Base-by-base conservation (phyloP, 2,888 invertebrate genomes). In the Eupithecia pulchellata region DNA sequence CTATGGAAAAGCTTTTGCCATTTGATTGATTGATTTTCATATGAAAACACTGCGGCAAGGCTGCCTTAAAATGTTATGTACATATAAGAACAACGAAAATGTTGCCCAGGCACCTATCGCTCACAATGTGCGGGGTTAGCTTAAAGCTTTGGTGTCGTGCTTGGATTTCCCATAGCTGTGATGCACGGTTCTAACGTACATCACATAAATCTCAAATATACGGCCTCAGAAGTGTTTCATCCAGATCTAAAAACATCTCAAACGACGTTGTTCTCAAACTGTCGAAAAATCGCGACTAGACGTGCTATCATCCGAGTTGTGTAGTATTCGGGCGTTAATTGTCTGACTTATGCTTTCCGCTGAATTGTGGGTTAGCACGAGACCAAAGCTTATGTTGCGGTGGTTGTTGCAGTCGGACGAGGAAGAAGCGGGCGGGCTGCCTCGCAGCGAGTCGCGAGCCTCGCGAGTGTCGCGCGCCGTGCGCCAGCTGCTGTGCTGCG, bases 341-440 rank as follows among this genome's bases (percentile, higher is more conserved):
- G 8, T 42, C n/a, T 20, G 42, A 47, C 20, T n/a, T 47, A 47
- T n/a, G n/a, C n/a, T n/a, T n/a, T 5, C 25, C 11, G 13, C 11
- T 52, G 52, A 20, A 25, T 25, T 52, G 52, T 25, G 25, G 25
- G 20, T 25, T 52, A 52, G 2, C 25, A 57, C 6, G 57, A 29
- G 29, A 29, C 17, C 57, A 57, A 57, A 36, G 34, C 20, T 20
- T 36, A 61, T 34, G 34, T 36, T 30, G 74, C 75, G 75, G 74
- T 76, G 80, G 73, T 87, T 84, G 79, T 91, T 91, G 81, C 91
- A 93, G 92, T 89, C 88, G 32, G 89, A 91, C 80, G 90, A 89
- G 62, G 90, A 91, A 77, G 92, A 91, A 80, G 92, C 91, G 79
- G 86, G 93, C 86, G 93, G 92, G 90, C 88, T 91, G 91, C 90